phyloP scores from a whole-genome alignment of 2,888 invertebrate genomes.

The Himalopsyche anomala region DNA sequence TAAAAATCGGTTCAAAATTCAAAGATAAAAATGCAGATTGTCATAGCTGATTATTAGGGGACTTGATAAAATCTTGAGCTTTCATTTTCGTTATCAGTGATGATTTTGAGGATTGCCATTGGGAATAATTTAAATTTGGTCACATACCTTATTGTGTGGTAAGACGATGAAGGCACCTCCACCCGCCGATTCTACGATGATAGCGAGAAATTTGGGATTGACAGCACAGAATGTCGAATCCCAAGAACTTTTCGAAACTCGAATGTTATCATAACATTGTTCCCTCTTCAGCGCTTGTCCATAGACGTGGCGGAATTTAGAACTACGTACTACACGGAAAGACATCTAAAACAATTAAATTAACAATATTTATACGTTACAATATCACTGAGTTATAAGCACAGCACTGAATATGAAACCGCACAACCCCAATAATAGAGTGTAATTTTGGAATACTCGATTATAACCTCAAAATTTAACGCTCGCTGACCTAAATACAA shows the following conservation, averaged over 20 bases:
- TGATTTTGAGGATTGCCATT: neutral
- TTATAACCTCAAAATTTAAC: slow-evolving; percentile 57
- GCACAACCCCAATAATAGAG: slow-evolving; percentile 71
- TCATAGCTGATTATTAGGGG: neutral
- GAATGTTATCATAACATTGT: slow-evolving; percentile 97
- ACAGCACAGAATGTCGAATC: slow-evolving; percentile 99
- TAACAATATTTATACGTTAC: slow-evolving; percentile 69
- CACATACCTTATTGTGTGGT: slow-evolving; percentile 90
- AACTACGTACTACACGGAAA: slow-evolving; percentile 97
- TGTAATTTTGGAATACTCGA: slow-evolving; percentile 60
- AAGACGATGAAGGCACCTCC: slow-evolving; percentile 97
- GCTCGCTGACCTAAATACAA: slow-evolving; percentile 60
- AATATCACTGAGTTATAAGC: slow-evolving; percentile 70
- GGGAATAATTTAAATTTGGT: slow-evolving; percentile 45
- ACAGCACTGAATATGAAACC: slow-evolving; percentile 70
- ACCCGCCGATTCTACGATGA: slow-evolving; percentile 97
- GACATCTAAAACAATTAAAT: slow-evolving; percentile 84
- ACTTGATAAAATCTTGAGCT: slow-evolving; percentile 4
- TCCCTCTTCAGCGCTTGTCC: slow-evolving; percentile 89
- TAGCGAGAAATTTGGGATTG: slow-evolving; percentile 97
- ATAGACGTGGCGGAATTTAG: slow-evolving; percentile 98
- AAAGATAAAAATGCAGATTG: too few species aligned
- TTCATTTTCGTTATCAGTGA: slow-evolving; percentile 6
- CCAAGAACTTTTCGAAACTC: slow-evolving; percentile 98
- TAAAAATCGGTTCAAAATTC: too few species aligned